Conservation (phyloP, 2,113 vertebrate species). For the Cyphomyrus plagiostoma region DNA sequence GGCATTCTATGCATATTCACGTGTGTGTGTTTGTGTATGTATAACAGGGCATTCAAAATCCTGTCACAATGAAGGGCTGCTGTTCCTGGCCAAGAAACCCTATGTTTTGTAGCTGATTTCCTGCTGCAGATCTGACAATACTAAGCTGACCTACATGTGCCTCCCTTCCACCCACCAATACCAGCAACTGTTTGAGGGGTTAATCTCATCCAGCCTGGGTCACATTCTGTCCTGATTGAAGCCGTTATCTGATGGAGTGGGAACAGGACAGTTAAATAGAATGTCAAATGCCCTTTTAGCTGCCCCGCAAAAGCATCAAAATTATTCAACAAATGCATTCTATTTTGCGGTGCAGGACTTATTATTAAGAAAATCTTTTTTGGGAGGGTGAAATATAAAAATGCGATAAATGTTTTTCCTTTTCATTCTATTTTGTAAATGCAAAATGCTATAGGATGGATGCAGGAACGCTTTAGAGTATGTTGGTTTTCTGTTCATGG, state of each 20-base stretch:
- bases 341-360: background rate
- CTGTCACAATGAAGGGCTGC: background rate
- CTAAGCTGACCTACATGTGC: background rate
- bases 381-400: background rate
- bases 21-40: constrained; percentile 1
- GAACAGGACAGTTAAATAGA: constrained; percentile 18
- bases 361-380: background rate
- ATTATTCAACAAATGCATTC: background rate
- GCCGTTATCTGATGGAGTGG: constrained; percentile 23
- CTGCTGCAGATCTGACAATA: background rate
- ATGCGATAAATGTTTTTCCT: background rate
- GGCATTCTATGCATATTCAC: background rate
- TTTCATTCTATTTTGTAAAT: background rate
- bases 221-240: constrained; percentile 26
- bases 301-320: background rate
- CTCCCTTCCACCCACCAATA: background rate
- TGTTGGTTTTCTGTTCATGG: background rate
- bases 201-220: constrained; percentile 27
- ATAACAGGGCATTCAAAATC: background rate
- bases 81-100: background rate
- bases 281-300: constrained; percentile 13
- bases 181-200: background rate
- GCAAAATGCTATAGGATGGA: background rate
- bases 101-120: background rate
- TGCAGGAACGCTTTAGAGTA: background rate